Conservation (phyloP, 1,140 invertebrate genomes). For the Triops cancriformis region DNA sequence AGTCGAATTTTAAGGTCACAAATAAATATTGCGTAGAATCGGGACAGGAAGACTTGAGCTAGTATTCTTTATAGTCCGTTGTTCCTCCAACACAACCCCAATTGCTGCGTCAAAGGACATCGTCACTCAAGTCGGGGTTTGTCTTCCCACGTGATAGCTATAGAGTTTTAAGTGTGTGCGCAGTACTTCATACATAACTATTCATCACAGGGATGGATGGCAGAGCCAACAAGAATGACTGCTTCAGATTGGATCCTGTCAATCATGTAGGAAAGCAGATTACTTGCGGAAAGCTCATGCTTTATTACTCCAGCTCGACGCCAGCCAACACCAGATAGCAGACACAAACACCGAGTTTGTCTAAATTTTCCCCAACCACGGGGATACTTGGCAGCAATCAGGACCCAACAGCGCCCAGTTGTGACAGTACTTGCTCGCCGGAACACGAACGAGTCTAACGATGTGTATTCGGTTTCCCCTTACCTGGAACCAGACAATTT, state of each 20-base stretch:
- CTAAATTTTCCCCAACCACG: background rate
- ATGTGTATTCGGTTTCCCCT: too few species aligned
- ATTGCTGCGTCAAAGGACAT: background rate
- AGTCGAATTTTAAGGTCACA: too few species aligned
- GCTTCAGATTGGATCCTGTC: slow-evolving; percentile 12
- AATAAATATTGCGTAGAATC: too few species aligned
- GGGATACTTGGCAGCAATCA: background rate
- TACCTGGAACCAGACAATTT: too few species aligned
- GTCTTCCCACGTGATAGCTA: background rate
- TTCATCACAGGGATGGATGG: background rate
- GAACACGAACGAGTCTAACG: too few species aligned
- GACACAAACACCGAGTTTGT: background rate
- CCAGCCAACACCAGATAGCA: background rate
- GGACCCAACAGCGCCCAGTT: background rate
- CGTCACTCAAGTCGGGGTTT: background rate
- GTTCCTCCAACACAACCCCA: too few species aligned
- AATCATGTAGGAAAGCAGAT: slow-evolving; percentile 5
- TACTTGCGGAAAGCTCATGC: slow-evolving; percentile 3
- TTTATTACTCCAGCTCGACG: background rate
- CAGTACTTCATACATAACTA: background rate
- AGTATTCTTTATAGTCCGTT: too few species aligned
- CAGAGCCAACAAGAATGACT: background rate
- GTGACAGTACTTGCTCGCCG: too few species aligned
- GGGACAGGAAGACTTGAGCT: too few species aligned
- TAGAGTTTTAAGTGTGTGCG: background rate